Evolutionary conservation across 2,888 invertebrate genomes (phyloP).

Genomic region (Aquatica leii): DNA sequence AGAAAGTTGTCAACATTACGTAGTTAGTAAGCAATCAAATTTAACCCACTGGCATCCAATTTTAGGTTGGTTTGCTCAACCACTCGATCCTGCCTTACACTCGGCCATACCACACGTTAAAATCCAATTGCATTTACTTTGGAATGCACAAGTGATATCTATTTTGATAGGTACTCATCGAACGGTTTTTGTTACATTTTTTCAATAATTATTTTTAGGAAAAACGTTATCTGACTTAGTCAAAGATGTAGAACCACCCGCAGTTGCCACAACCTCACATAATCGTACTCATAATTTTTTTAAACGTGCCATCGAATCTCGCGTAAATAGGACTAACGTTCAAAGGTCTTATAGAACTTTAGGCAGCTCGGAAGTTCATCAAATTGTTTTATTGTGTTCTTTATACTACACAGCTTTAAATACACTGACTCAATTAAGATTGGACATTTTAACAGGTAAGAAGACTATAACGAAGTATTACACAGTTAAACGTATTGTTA

Average conservation of each 20-base stretch:
- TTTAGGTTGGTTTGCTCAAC: slow-evolving; percentile 89
- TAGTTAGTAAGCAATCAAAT: slow-evolving; percentile 89
- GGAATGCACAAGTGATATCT: slow-evolving; percentile 65
- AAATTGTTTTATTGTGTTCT: slow-evolving; percentile 86
- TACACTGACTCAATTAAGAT: slow-evolving; percentile 87
- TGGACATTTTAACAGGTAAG: slow-evolving; percentile 90
- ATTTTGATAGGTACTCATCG: slow-evolving; percentile 64
- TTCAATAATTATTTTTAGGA: slow-evolving; percentile 50
- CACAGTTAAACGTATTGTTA: not conserved
- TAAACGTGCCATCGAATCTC: slow-evolving; percentile 68
- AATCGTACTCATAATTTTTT: slow-evolving; percentile 64
- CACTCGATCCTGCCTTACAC: slow-evolving; percentile 65
- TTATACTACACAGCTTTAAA: slow-evolving; percentile 91
- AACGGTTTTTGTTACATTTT: no score
- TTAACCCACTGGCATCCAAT: slow-evolving; percentile 98
- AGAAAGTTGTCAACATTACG: slow-evolving; percentile 90
- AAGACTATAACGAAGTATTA: slow-evolving; percentile 38
- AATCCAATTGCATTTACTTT: slow-evolving; percentile 64
- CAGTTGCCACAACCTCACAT: slow-evolving; percentile 50
- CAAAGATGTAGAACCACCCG: slow-evolving; percentile 59
- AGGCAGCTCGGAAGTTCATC: slow-evolving; percentile 82
- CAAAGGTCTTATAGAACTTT: slow-evolving; percentile 77
- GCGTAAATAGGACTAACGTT: slow-evolving; percentile 67
- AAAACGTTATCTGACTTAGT: slow-evolving; percentile 62
- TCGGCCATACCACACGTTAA: slow-evolving; percentile 66